A percentile compares a stretch with the other conserved stretches of the same genome.
Evolutionary conservation across 1,140 invertebrate genomes (phyloP).

Genomic region (Magallana angulata): DNA sequence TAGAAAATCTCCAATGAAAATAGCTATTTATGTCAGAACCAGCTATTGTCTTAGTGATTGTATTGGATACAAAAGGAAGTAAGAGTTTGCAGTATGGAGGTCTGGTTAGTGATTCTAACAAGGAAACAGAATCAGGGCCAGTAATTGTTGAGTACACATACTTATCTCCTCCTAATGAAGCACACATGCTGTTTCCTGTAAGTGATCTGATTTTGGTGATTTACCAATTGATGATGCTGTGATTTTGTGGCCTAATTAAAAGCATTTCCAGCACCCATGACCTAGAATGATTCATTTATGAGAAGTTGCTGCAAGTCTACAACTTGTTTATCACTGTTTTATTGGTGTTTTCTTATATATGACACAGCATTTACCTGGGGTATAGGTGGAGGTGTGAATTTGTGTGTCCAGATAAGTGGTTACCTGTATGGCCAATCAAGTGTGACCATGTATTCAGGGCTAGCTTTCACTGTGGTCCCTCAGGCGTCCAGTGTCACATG

Average conservation of each 20-base stretch:
- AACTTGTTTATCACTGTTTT: background rate
- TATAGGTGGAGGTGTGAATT: constrained; percentile 4
- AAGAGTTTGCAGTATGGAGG: background rate
- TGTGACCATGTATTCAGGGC: background rate
- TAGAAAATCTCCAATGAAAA: no score
- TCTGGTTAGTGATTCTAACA: background rate
- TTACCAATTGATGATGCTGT: background rate
- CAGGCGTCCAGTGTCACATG: background rate
- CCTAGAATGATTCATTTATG: background rate
- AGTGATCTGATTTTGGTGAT: background rate
- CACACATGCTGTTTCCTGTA: constrained; percentile 2
- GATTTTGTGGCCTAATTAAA: background rate
- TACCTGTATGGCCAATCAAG: constrained; percentile 1
- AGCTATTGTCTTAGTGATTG: no score
- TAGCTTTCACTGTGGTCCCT: background rate
- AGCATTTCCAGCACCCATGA: background rate
- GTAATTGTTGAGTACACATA: constrained; percentile 5
- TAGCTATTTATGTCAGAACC: no score
- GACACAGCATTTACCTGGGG: background rate
- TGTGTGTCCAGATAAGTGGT: background rate
- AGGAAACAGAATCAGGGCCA: background rate
- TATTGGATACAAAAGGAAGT: no score
- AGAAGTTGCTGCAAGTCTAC: background rate
- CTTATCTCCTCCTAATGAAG: background rate
- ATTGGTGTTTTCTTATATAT: background rate